Evolutionary conservation across 2,797 vertebrate genomes (phyloP).

Genomic region (Micromesistius poutassou): DNA sequence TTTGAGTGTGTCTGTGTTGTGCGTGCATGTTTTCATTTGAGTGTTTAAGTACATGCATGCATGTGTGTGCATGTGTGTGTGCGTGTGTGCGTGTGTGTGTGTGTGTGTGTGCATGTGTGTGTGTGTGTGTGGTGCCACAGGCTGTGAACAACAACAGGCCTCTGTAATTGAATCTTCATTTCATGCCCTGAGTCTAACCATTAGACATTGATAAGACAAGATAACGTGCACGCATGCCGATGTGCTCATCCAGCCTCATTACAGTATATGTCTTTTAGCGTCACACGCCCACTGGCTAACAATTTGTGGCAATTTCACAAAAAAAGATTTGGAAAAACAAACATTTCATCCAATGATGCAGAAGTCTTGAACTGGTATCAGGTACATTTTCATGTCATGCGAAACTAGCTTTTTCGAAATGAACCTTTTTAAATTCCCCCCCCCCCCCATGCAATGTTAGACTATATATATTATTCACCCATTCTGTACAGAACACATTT

Average conservation of each 20-base stretch:
- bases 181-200: constrained; percentile 69
- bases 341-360: neutral
- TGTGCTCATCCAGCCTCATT: constrained; percentile 66
- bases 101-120: constrained; percentile 22
- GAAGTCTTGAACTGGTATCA: neutral
- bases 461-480: no score
- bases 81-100: constrained; percentile 31
- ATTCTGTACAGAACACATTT: no score
- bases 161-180: constrained; percentile 77
- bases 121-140: constrained; percentile 50
- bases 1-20: constrained; percentile 13
- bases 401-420: neutral
- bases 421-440: no score
- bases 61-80: constrained; percentile 31
- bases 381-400: neutral
- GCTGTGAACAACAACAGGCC: constrained; percentile 74
- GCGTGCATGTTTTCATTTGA: constrained; percentile 26
- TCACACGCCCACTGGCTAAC: constrained; percentile 33
- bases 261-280: constrained; percentile 50
- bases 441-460: no score
- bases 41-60: constrained; percentile 21
- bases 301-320: constrained; percentile 29
- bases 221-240: constrained; percentile 22
- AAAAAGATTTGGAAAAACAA: neutral
- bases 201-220: constrained; percentile 56